Evolutionary conservation across 2,113 vertebrate species (phyloP), one percentile per base, ranked within the genome.

Genomic region (Hippoglossus stenolepis): DNA sequence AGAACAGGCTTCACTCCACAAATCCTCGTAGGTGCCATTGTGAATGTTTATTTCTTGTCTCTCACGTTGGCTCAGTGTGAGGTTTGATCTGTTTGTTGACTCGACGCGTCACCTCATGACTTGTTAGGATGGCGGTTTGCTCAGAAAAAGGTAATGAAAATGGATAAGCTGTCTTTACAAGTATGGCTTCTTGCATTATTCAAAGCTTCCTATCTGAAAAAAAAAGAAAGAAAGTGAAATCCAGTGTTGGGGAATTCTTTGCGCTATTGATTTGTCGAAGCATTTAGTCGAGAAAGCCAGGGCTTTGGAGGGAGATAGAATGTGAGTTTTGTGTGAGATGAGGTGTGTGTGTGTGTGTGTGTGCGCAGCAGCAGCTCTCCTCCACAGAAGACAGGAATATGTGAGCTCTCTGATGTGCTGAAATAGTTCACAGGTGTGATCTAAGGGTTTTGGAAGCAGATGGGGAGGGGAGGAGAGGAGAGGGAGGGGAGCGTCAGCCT

Each of bases 401-500:
- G 80, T 18, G 77, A 88, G 85, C 79, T 59, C 80, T 88, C 80
- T 90, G 84, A 91, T 90, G 85, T 87, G 84, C 73, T 65, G 85
- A 91, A 94, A 93, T 93, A 86, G 90, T 92, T 91, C 90, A 90
- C 92, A 92, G 93, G 93, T 94, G 92, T 81, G 90, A 85, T 85
- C 66, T 80, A 81, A 86, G 77, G 77, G 70, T 82, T 88, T 89
- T 72, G 83, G 87, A 87, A 90, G 80, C 85, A 86, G 88, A 87
- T 81, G 83, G 20, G 71, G 79, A 18, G 47, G 47, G 17, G 47
- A 1, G 17, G 17, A 18, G 67, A 3, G 43, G 31, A 1, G 31
- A 69, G 40, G 23, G 40, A 5, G 76, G 61, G 51, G 62, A 1
- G 70, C 23, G 64, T 87, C 85, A 85, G 83, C 45, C 80, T 86